Evolutionary conservation across 2,113 vertebrate genomes (phyloP).

Genomic region (Nestor notabilis): DNA sequence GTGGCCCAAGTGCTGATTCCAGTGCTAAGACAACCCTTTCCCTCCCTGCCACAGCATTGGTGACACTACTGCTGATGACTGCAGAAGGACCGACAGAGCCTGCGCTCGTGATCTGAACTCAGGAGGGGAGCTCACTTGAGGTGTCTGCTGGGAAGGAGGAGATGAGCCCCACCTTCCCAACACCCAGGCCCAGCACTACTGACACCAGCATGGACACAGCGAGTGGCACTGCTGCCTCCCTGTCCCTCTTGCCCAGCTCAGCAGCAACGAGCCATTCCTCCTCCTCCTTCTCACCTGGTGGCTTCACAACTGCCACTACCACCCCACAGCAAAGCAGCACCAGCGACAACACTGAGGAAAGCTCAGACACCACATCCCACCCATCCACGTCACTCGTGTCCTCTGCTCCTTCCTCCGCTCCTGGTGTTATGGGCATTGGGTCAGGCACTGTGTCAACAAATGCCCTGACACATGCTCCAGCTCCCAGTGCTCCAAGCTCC

Average conservation of each 20-base stretch:
- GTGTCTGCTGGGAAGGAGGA: accelerated
- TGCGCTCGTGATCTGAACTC: accelerated
- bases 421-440: accelerated
- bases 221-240: background rate
- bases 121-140: accelerated
- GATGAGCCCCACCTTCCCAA: accelerated
- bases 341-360: accelerated
- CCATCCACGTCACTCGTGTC: accelerated
- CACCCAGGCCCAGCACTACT: accelerated
- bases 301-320: background rate
- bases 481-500: accelerated
- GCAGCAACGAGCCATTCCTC: accelerated
- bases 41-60: accelerated
- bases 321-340: background rate
- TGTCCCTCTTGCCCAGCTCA: accelerated
- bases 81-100: too few species aligned
- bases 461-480: accelerated
- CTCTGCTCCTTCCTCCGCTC: background rate
- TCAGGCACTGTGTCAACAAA: accelerated
- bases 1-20: accelerated
- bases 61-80: too few species aligned
- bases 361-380: accelerated
- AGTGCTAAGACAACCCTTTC: background rate
- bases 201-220: accelerated
- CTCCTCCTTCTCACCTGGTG: accelerated